Evolutionary conservation across 2,113 vertebrate species (phyloP).

Genomic region (Myanophis thanlyinensis): DNA sequence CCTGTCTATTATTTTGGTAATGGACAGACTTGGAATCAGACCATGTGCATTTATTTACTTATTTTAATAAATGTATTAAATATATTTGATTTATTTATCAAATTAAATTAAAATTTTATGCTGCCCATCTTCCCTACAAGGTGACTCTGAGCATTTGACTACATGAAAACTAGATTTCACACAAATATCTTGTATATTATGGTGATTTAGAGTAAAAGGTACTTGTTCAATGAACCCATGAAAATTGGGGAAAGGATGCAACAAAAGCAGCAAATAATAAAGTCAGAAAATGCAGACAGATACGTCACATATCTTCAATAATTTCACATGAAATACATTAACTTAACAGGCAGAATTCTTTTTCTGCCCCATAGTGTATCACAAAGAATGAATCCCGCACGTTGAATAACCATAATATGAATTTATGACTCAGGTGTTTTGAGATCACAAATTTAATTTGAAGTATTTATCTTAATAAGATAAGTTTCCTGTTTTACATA

Average conservation of each 20-base stretch:
- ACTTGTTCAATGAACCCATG: neutral
- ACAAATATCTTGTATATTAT: neutral
- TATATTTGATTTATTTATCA: neutral
- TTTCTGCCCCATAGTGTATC: conserved; percentile 14
- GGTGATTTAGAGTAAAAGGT: neutral
- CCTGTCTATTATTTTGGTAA: neutral
- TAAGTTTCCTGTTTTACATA: conserved; percentile 55
- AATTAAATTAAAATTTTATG: neutral
- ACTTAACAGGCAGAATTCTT: conserved; percentile 11
- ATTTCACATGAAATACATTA: conserved; percentile 23
- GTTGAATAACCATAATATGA: conserved; percentile 57
- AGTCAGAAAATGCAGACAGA: neutral
- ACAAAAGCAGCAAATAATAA: neutral
- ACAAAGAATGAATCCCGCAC: conserved; percentile 35
- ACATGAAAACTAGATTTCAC: neutral
- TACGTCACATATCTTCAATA: conserved; percentile 14
- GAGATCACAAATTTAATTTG: conserved; percentile 15
- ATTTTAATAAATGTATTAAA: neutral
- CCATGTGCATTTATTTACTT: neutral
- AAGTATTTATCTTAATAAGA: conserved; percentile 60
- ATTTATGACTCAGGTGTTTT: conserved; percentile 57
- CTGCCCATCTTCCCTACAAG: neutral
- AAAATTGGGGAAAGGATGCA: neutral
- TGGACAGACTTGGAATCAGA: neutral
- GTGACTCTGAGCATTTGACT: neutral